These are phyloP conservation scores for Epinotia brunnichana DNA, from an alignment of 2,888 invertebrate species.

Conservation along the genomic window DNA sequence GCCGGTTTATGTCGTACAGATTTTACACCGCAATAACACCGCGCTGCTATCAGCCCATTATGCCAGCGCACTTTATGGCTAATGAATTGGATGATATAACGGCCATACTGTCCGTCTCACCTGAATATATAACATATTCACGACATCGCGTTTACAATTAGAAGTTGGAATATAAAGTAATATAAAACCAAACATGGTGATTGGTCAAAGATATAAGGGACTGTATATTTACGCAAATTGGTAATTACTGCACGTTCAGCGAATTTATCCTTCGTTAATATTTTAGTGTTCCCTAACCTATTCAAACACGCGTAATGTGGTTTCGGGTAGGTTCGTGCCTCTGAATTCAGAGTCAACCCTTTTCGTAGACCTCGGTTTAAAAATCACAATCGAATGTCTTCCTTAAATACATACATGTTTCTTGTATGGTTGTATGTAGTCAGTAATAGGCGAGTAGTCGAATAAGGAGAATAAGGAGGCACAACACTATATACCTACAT, in stretches of 20 bases:
- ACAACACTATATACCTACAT: no score
- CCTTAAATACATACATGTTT: not conserved
- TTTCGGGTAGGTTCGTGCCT: not conserved
- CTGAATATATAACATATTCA: slow-evolving; percentile 1
- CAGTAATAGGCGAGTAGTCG: no score
- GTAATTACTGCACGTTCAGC: not conserved
- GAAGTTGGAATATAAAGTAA: not conserved
- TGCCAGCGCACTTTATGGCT: slow-evolving; percentile 36
- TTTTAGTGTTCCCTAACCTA: not conserved
- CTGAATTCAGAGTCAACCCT: not conserved
- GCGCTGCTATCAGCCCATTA: slow-evolving; percentile 39
- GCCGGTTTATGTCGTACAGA: slow-evolving; percentile 29
- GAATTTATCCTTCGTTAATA: not conserved
- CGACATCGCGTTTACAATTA: slow-evolving; percentile 20
- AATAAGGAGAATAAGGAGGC: no score
- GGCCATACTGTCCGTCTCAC: not conserved
- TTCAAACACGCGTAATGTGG: not conserved
- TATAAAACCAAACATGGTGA: not conserved
- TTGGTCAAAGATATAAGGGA: not conserved
- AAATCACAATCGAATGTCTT: not conserved
- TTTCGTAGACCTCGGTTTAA: not conserved
- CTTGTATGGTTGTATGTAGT: no score
- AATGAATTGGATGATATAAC: slow-evolving; percentile 28
- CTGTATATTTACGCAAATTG: not conserved
- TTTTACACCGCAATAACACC: slow-evolving; percentile 45